Conservation (phyloP, 2,113 vertebrate species). For the Ptilorrhoa leucosticta region DNA sequence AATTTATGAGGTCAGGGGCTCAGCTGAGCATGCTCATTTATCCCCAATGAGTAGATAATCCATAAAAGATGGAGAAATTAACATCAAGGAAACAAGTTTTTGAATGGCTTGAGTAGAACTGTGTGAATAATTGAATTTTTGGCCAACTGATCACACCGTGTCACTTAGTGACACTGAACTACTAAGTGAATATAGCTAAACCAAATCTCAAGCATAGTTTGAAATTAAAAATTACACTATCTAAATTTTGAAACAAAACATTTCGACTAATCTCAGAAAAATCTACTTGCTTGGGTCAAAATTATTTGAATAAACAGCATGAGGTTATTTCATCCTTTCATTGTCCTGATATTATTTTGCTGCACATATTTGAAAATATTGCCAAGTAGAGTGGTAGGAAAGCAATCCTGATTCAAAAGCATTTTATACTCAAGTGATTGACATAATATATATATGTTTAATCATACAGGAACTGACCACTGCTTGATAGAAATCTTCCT, state of each 20-base stretch:
- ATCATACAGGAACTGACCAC: background rate
- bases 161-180: background rate
- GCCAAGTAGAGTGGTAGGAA: background rate
- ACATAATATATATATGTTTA: background rate
- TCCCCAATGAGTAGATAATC: background rate
- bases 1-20: background rate
- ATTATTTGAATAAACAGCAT: background rate
- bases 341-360: background rate
- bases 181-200: background rate
- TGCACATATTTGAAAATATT: background rate
- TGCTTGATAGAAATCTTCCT: slow-evolving; percentile 45
- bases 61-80: background rate
- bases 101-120: background rate
- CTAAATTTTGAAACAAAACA: background rate
- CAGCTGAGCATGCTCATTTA: background rate
- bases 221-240: background rate
- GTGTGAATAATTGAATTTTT: background rate
- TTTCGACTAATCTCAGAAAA: background rate
- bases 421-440: background rate
- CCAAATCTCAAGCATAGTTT: background rate
- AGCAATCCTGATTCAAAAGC: background rate
- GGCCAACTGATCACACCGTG: background rate
- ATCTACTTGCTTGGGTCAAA: background rate
- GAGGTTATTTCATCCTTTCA: background rate
- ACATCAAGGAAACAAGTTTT: background rate